Evolutionary conservation across 2,113 vertebrate genomes (phyloP), one percentile per base, ranked within the genome.

Genomic region (Shinisaurus crocodilurus): DNA sequence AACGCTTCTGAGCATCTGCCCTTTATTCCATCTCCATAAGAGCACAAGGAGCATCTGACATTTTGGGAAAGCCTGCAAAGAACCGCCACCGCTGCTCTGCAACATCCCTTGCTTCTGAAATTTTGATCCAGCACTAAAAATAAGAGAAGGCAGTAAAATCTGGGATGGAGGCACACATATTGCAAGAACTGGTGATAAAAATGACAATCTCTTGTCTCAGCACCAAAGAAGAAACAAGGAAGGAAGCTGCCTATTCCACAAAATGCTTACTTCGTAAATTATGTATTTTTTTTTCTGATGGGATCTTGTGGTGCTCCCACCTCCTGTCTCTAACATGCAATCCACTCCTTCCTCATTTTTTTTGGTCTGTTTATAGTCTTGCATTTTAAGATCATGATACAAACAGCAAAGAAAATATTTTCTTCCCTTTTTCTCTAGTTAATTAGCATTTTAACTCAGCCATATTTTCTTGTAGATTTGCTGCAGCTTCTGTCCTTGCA

Each of bases 291-390:
- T 50, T 54, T n/a, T 29, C 80, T 50, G 74, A 70, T 79, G 63
- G n/a, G 92, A 91, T 90, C 89, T 96, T 91, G 91, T 67, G 25
- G 81, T 40, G 82, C 87, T 96, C 86, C 92, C 88, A 92, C 88
- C 93, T 67, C 95, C 95, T 93, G 89, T 95, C 93, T 95, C 94
- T 95, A 96, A 65, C 89, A 96, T 92, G 91, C 87, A 92, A 95
- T 89, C 93, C 93, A 88, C 1, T 96, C 92, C 97, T 97, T 98
- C 97, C 97, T 97, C 96, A 96, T 97, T 97, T 94, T 96, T 96
- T 93, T 96, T 96, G 93, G 6, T 96, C 96, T 94, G 93, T 95
- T 96, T 92, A 84, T 88, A 7, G 0, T 85, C 79, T 92, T 92
- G 91, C 89, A 89, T 93, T 95, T 96, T 90, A 1, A 93, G 92